Conservation (phyloP, 1,140 invertebrate genomes). For the Drosophila nikananu region DNA sequence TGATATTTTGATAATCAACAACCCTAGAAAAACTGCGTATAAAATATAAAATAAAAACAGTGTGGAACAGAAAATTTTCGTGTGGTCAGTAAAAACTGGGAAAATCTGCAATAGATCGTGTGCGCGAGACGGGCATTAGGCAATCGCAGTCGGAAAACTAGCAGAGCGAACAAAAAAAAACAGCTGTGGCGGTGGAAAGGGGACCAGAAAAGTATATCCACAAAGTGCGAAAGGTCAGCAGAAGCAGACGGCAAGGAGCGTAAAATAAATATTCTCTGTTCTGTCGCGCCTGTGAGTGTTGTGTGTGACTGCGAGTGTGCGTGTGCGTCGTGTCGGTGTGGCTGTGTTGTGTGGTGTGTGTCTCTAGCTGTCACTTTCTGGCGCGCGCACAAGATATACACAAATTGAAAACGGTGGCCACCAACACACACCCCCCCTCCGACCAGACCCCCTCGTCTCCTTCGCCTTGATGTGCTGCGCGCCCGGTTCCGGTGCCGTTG, state of each 20-base stretch:
- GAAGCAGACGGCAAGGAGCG: slow-evolving; percentile 56
- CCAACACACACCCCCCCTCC: slow-evolving; percentile 32
- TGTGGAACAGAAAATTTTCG: slow-evolving; percentile 16
- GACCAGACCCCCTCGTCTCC: slow-evolving; percentile 22
- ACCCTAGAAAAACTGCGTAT: slow-evolving; percentile 9
- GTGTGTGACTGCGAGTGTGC: slow-evolving; percentile 8
- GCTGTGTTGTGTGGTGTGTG: slow-evolving; percentile 43
- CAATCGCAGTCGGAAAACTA: neutral
- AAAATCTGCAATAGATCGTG: slow-evolving; percentile 12
- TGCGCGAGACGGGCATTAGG: slow-evolving; percentile 6
- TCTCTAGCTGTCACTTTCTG: slow-evolving; percentile 80
- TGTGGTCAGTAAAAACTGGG: slow-evolving; percentile 15
- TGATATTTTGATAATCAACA: no score
- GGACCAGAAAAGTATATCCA: slow-evolving; percentile 67
- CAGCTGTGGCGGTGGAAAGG: slow-evolving; percentile 32
- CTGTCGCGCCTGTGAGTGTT: slow-evolving; percentile 37
- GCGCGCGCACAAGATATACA: slow-evolving; percentile 69
- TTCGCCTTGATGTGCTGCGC: slow-evolving; percentile 63
- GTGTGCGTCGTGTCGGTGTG: slow-evolving; percentile 44
- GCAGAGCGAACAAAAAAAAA: slow-evolving; percentile 1
- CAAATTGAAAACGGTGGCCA: slow-evolving; percentile 63
- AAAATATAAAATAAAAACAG: slow-evolving; percentile 17
- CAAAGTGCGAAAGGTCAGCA: slow-evolving; percentile 82
- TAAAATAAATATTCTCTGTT: slow-evolving; percentile 54
- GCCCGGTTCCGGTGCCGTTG: slow-evolving; percentile 77